Evolutionary conservation across 2,113 vertebrate species (phyloP).

Genomic region (Sialia sialis): DNA sequence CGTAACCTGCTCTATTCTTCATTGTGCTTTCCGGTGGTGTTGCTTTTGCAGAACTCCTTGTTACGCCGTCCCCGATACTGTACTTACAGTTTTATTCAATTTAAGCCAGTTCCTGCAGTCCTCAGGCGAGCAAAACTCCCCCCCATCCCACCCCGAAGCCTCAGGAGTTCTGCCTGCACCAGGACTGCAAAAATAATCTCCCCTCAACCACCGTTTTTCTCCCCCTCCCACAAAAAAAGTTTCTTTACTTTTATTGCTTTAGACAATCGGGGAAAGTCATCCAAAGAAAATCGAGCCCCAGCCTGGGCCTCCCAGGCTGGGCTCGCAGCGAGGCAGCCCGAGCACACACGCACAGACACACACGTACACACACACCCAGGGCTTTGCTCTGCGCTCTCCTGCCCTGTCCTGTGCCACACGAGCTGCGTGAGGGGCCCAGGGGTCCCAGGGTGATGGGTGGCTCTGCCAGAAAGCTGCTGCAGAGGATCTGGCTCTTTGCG

Average conservation of each 20-base stretch:
- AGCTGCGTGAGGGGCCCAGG: neutral
- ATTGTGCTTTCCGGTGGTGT: conserved; percentile 53
- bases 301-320: conserved; percentile 22
- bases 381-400: neutral
- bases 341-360: neutral
- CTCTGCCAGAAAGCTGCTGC: neutral
- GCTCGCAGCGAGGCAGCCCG: neutral
- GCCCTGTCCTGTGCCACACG: neutral
- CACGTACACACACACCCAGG: neutral
- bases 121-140: neutral
- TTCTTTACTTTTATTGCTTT: conserved; percentile 50
- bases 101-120: conserved; percentile 49
- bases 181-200: conserved; percentile 33
- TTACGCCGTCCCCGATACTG: conserved; percentile 35
- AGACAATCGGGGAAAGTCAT: conserved; percentile 52
- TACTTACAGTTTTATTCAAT: conserved; percentile 65
- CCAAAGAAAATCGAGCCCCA: conserved; percentile 46
- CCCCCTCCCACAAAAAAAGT: neutral
- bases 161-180: neutral
- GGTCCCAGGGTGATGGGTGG: neutral
- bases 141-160: neutral
- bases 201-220: neutral
- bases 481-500: neutral
- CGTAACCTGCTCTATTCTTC: conserved; percentile 62
- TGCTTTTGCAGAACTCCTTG: conserved; percentile 61